phyloP scores from a whole-genome alignment of 2,113 vertebrate species.

The Oxyura jamaicensis region DNA sequence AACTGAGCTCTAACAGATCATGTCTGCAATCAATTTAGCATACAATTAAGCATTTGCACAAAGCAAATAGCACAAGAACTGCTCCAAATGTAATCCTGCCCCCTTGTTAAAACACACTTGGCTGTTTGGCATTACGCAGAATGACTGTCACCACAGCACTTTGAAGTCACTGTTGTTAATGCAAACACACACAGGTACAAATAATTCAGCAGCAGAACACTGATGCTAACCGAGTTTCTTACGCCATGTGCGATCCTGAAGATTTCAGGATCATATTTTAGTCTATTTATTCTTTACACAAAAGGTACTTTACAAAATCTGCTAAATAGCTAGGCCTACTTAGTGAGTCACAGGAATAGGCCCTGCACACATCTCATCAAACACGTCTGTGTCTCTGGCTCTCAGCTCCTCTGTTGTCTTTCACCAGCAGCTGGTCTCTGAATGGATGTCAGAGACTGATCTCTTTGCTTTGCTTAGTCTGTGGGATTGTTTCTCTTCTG shows the following conservation, averaged over 20 bases:
- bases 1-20: constrained; percentile 28
- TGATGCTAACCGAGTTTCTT: constrained; percentile 53
- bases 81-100: constrained; percentile 46
- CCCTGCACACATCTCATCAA: constrained; percentile 7
- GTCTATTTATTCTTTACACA: constrained; percentile 62
- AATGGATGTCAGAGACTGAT: constrained; percentile 53
- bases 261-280: constrained; percentile 51
- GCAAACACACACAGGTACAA: constrained; percentile 62
- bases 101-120: constrained; percentile 31
- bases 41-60: constrained; percentile 62
- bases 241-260: constrained; percentile 40
- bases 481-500: constrained; percentile 60
- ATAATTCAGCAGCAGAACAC: constrained; percentile 51
- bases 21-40: constrained; percentile 58
- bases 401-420: constrained; percentile 20
- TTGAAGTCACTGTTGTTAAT: constrained; percentile 54
- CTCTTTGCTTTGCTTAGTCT: constrained; percentile 67
- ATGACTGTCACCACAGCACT: constrained; percentile 20
- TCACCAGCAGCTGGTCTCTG: constrained; percentile 49
- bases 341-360: constrained; percentile 33
- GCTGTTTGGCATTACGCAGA: constrained; percentile 54
- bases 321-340: constrained; percentile 62
- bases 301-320: constrained; percentile 64
- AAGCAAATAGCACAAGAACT: constrained; percentile 52
- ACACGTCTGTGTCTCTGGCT: neutral